phyloP scores from a whole-genome alignment of 2,113 vertebrate species.

The Albula goreensis region DNA sequence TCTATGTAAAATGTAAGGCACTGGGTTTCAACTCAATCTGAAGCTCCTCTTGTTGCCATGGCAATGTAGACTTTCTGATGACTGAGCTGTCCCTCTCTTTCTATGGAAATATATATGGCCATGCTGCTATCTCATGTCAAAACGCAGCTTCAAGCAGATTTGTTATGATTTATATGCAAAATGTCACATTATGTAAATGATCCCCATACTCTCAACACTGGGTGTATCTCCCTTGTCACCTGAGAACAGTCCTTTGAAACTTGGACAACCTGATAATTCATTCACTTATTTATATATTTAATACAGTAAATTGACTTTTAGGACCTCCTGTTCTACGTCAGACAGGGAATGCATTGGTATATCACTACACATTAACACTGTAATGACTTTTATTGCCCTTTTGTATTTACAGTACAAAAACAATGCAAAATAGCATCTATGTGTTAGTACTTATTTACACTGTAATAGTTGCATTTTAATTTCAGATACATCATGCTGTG shows the following conservation, averaged over 20 bases:
- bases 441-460: conserved; percentile 43
- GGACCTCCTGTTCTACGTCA: neutral
- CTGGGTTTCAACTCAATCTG: neutral
- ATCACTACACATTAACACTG: neutral
- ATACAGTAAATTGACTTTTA: no score
- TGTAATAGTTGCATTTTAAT: conserved; percentile 13
- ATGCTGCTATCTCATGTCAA: no score
- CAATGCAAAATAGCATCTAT: conserved; percentile 54
- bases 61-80: neutral
- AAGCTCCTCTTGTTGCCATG: neutral
- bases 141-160: no score
- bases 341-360: neutral
- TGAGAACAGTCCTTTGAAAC: no score
- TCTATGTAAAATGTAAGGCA: neutral
- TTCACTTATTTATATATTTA: no score
- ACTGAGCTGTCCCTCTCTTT: neutral
- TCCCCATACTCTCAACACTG: no score
- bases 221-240: no score
- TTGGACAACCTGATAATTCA: no score
- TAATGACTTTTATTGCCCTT: conserved; percentile 47
- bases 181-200: no score
- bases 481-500: neutral
- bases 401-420: conserved; percentile 48
- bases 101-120: no score
- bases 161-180: no score